These are phyloP conservation scores for Lottia gigantea DNA, from an alignment of 2,888 invertebrate genomes.

Conservation along the genomic window DNA sequence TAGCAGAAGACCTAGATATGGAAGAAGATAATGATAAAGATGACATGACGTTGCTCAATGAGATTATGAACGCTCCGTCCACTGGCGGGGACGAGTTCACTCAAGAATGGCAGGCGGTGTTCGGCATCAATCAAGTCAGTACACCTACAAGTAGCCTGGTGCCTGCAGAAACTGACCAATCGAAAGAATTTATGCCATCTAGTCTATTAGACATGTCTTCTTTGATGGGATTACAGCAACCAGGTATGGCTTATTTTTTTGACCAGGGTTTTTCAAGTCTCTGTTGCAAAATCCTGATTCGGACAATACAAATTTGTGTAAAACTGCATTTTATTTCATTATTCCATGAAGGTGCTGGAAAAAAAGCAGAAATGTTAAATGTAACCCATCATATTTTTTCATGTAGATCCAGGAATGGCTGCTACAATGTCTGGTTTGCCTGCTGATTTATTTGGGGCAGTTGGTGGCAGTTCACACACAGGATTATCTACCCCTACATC, in stretches of 20 bases:
- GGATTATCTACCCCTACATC: slow-evolving; percentile 11
- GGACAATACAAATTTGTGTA: no score
- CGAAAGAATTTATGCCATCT: slow-evolving; percentile 67
- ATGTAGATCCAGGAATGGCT: no score
- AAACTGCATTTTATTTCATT: no score
- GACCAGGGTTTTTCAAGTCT: background rate
- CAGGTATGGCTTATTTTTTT: background rate
- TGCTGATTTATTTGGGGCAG: background rate
- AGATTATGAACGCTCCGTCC: slow-evolving; percentile 67
- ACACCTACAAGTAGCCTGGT: slow-evolving; percentile 35
- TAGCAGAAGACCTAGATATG: slow-evolving; percentile 60
- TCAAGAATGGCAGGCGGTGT: slow-evolving; percentile 66
- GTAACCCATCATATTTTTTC: no score
- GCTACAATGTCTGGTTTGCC: no score
- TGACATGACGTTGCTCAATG: slow-evolving; percentile 68
- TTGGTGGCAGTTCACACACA: slow-evolving; percentile 1
- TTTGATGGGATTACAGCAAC: slow-evolving; percentile 33
- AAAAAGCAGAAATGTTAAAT: no score
- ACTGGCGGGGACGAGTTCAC: slow-evolving; percentile 64
- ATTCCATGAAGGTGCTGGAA: no score
- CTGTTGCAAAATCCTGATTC: no score
- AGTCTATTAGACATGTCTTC: slow-evolving; percentile 63
- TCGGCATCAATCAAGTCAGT: slow-evolving; percentile 47
- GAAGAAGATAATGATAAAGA: slow-evolving; percentile 67
- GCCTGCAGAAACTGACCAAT: slow-evolving; percentile 51